Evolutionary conservation across 1,140 invertebrate species (phyloP), one percentile per base, ranked within the genome.

Genomic region (Luehdorfia chinensis): DNA sequence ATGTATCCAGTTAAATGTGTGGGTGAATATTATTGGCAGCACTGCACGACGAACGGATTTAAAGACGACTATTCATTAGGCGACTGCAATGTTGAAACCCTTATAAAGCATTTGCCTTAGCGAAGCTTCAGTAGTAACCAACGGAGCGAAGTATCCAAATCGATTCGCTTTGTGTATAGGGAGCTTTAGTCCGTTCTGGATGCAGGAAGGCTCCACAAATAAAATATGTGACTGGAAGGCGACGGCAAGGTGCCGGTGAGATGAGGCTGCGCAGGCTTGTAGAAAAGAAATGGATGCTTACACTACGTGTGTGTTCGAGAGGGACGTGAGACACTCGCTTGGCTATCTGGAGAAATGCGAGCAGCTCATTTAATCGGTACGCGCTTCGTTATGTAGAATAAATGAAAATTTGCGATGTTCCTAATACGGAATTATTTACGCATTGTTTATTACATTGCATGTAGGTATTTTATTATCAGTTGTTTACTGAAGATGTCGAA

Each of bases 321-420:
- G 65, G 64, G 72, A 79, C 45, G 37, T n/a, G 51, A 53, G 56
- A 47, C 45, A 49, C 56, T 52, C 54, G 54, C 70, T 68, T 68
- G 78, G 69, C 76, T 84, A 85, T 83, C 79, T 75, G 75, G 75
- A 83, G 81, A 86, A 86, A 86, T 70, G 77, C 81, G 81, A 75
- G 83, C 79, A 86, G 76, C 81, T 84, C 79, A 78, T 86, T 86
- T 86, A 86, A 83, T 84, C 81, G 74, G 75, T 86, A 84, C 79
- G 72, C 76, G 81, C 76, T 76, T 78, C 71, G 75, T 67, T 75
- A 75, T 78, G 60, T 73, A 76, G 77, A 60, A 80, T 75, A 78
- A 55, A 62, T 59, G 60, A 75, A 73, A 75, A 62, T 72, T 78
- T 73, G 60, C 66, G 69, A 79, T 70, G 61, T 49, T 67, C 61